Base-by-base conservation (phyloP, 2,113 vertebrate genomes). In the Glaucomys volans region DNA sequence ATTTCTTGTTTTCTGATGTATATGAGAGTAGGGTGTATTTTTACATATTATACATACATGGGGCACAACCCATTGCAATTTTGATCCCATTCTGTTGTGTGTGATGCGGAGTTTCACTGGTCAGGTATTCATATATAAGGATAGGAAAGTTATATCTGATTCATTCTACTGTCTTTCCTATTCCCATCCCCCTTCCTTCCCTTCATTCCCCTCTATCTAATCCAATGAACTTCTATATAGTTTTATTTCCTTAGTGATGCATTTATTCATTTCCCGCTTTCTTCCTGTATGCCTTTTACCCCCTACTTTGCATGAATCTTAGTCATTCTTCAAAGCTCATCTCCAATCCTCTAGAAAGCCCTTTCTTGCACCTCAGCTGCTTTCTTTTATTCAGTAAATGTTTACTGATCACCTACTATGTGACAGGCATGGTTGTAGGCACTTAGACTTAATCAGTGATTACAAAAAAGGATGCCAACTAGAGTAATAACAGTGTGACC, bases 251-350 rank as follows among this genome's bases (percentile, higher is more conserved):
- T 79, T 74, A 84, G 37, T 72, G 64, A 44, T 52, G 11, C 71
- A 10, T 67, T 88, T 26, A 11, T 67, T 88, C 32, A 67, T 40
- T 74, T 90, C 42, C 30, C 74, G 12, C 44, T 79, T 81, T 86
- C 71, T 77, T 94, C 50, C 37, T 37, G 44, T 40, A 26, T 69
- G 26, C 42, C n/a, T 75, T 92, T 81, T 72, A 62, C 37, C 10
- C 9, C 44, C 10, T 40, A 84, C 50, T 97, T 77, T 71, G 59
- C 69, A 26, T 47, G 64, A 66, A 72, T 79, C 57, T 14, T 44
- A 93, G 30, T 32, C 59, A 26, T 71, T 83, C 75, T 86, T 92
- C 50, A 16, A 18, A 92, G 35, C 52, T 90, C 75, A 92, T 86
- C 52, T 50, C 47, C 20, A 26, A 14, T 42, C 11, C 16, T 67